A percentile compares a stretch with the other conserved stretches of the same genome.
Conservation (phyloP, 2,113 vertebrate genomes). For the Nymphicus hollandicus region DNA sequence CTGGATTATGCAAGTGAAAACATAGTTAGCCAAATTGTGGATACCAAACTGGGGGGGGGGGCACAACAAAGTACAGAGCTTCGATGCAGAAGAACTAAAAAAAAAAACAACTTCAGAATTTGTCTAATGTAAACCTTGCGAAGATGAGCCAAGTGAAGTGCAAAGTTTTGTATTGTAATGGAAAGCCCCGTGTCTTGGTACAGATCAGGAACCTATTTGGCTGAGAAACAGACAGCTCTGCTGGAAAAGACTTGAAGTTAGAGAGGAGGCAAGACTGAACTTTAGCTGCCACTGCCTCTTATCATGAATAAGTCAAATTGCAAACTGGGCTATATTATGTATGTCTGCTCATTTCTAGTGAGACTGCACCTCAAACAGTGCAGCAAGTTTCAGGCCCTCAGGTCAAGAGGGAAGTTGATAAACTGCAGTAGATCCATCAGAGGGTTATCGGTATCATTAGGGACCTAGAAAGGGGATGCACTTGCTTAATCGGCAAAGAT, state of each 20-base stretch:
- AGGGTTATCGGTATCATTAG: background rate
- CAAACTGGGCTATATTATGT: background rate
- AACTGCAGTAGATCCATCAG: background rate
- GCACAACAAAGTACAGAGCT: background rate
- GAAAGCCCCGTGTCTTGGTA: background rate
- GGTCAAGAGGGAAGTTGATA: background rate
- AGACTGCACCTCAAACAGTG: background rate
- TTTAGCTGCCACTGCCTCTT: background rate
- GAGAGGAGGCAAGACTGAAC: background rate
- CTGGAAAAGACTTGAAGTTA: background rate
- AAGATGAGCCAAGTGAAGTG: background rate
- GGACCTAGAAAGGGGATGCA: background rate
- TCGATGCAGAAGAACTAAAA: background rate
- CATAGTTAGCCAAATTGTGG: background rate
- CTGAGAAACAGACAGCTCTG: background rate
- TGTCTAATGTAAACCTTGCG: background rate
- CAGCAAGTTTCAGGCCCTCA: background rate
- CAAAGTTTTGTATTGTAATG: background rate
- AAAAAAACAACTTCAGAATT: background rate
- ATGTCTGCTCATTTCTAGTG: background rate
- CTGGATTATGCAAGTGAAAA: background rate
- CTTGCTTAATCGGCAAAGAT: background rate
- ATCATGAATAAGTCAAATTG: background rate
- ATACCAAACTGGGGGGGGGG: background rate
- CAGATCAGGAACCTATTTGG: background rate